Evolutionary conservation across 1,140 invertebrate species (phyloP), one percentile per base, ranked within the genome.

Genomic region (Halesus radiatus): DNA sequence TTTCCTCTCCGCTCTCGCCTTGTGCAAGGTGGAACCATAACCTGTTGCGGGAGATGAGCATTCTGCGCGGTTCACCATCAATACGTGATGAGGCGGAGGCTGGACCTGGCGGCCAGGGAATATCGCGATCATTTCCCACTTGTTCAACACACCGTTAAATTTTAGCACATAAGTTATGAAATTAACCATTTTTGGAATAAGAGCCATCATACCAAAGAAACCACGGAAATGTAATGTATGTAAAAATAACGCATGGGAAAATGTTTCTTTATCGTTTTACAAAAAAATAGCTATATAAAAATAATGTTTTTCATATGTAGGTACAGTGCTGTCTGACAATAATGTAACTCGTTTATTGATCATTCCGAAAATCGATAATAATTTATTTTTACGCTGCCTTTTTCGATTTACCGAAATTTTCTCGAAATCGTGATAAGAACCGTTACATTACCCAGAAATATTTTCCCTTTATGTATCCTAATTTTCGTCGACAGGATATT

Each of bases 401-500:
- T 45, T 45, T 10, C 37, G 37, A 45, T 45, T 45, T 45, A 45
- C 37, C 37, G 37, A 45, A 1, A 1, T 45, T 45, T 45, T 45
- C 37, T 45, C 37, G 10, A 45, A 45, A 45, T 45, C 37, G 10
- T 0, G 10, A 45, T 13, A 13, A 45, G 37, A 45, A 45, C 37
- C 37, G 37, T 45, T 45, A 45, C 7, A 15, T 60, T 60, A 60
- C 22, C 26, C 8, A 22, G 62, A 66, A 66, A 66, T 20, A 29
- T 66, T 66, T 45, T 66, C 22, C n/a, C 16, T 66, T 66, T n/a
- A n/a, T 3, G 15, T 60, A 72, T 32, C 53, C 72, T 16, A 77
- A 52, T 66, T 77, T 68, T 78, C 66, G 62, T 56, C 72, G 62
- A 78, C 76, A 78, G 76, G 66, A 73, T 79, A 79, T 79, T 79